A percentile compares a stretch with the other conserved stretches of the same genome.
Conservation (phyloP, 1,140 invertebrate species). For the Acromyrmex heyeri region DNA sequence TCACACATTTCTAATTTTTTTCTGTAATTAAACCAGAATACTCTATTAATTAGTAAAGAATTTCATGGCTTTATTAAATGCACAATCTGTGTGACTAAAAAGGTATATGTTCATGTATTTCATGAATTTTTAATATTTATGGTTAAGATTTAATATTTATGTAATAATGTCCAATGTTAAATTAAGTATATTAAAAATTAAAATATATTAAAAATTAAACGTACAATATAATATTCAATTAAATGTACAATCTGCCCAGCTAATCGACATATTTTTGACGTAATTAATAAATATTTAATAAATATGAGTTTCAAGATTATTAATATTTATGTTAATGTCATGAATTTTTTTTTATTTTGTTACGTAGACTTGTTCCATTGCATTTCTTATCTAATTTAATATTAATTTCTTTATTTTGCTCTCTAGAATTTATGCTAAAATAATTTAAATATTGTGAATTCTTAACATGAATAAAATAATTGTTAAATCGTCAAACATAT, state of each 20-base stretch:
- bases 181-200: neutral
- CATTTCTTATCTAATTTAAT: neutral
- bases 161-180: conserved; percentile 6
- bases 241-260: neutral
- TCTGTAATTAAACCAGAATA: neutral
- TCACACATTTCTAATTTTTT: neutral
- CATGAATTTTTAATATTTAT: conserved; percentile 16
- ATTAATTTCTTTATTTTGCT: neutral
- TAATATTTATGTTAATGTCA: conserved; percentile 20
- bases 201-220: neutral
- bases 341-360: neutral
- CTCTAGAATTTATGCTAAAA: neutral
- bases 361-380: neutral
- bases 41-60: neutral
- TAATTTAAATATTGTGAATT: conserved; percentile 1
- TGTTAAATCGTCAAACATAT: neutral
- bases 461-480: neutral
- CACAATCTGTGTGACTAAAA: neutral
- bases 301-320: conserved; percentile 1
- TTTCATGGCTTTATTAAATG: conserved; percentile 9
- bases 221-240: neutral
- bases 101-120: neutral
- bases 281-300: conserved; percentile 25
- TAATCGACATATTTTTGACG: neutral
- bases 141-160: conserved; percentile 15